Conservation (phyloP, 2,797 vertebrate genomes). For the Scyliorhinus canicula region DNA sequence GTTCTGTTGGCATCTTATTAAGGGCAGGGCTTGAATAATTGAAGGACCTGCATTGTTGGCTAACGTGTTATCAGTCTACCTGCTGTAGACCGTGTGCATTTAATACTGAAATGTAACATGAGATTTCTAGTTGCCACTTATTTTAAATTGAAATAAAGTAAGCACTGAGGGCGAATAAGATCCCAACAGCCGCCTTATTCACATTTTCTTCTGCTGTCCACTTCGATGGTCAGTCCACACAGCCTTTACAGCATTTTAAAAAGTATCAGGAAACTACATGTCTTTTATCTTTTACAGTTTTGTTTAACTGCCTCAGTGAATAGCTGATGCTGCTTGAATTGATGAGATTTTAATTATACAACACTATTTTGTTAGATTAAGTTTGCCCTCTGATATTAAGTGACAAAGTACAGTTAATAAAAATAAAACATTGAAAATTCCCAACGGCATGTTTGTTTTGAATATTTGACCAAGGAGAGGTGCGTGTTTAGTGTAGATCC, state of each 20-base stretch:
- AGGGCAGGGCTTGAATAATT: background rate
- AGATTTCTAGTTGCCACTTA: background rate
- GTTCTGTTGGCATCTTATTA: background rate
- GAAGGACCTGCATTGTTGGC: background rate
- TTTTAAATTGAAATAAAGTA: background rate
- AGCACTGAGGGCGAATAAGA: background rate
- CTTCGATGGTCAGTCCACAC: background rate
- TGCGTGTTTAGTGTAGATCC: background rate
- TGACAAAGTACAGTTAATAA: background rate
- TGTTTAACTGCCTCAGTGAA: background rate
- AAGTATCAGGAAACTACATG: background rate
- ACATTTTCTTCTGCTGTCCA: background rate
- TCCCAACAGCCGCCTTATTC: background rate
- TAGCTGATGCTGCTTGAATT: background rate
- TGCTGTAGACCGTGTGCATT: background rate
- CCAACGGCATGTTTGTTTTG: background rate
- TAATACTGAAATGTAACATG: background rate
- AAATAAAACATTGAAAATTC: background rate
- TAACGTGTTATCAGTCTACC: background rate
- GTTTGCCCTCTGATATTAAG: background rate
- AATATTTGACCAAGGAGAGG: background rate
- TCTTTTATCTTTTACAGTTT: background rate
- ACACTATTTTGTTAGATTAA: background rate
- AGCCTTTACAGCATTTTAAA: background rate
- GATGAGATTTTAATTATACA: background rate